Conservation (phyloP, 2,113 vertebrate species). For the Leptodactylus fuscus region DNA sequence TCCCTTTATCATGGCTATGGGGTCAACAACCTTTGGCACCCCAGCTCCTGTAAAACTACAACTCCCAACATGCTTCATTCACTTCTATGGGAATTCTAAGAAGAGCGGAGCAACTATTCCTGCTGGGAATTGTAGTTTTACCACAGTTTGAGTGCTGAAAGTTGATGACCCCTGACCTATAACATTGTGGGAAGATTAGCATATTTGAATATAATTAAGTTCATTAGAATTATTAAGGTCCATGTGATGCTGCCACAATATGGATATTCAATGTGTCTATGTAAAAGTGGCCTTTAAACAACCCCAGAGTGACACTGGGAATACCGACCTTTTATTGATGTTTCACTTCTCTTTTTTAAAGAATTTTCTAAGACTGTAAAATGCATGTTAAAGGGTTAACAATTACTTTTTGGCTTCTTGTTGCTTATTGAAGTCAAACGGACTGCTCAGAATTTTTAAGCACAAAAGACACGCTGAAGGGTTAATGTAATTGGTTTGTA, state of each 20-base stretch:
- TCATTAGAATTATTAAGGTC: background rate
- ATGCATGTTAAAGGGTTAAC: background rate
- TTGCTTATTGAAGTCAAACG: background rate
- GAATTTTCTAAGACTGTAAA: background rate
- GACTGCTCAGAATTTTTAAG: background rate
- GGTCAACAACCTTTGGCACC: too few relatives aligned
- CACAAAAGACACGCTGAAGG: background rate
- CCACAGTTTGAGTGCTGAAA: too few relatives aligned
- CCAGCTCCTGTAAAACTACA: too few relatives aligned
- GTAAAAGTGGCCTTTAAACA: background rate
- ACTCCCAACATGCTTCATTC: too few relatives aligned
- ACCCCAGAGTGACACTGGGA: background rate
- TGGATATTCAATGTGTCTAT: background rate
- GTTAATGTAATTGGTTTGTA: constrained; percentile 14
- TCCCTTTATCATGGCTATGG: too few relatives aligned
- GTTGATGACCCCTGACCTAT: too few relatives aligned
- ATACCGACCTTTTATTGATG: background rate
- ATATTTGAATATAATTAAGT: too few relatives aligned
- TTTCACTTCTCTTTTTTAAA: background rate
- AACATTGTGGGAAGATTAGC: too few relatives aligned
- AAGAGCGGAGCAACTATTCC: too few relatives aligned
- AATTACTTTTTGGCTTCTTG: background rate
- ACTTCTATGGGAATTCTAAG: too few relatives aligned
- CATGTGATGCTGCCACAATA: background rate
- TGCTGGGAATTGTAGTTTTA: too few relatives aligned